phyloP scores from a whole-genome alignment of 2,888 invertebrate species.

The Lepidocyrtinus sp. region DNA sequence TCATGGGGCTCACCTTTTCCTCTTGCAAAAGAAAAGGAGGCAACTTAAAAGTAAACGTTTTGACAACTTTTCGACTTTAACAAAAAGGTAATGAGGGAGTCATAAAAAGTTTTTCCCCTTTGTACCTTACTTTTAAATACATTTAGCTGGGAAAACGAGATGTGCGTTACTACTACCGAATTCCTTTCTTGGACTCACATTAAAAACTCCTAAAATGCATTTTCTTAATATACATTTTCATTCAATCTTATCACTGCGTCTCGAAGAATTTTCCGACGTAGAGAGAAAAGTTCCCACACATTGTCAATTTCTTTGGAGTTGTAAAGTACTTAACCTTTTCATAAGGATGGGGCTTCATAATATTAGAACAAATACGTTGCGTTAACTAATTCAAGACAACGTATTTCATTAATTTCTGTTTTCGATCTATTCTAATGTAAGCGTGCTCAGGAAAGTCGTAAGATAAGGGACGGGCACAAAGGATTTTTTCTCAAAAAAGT shows the following conservation, averaged over 20 bases:
- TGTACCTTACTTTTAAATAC: constrained; percentile 9
- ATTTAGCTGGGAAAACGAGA: background rate
- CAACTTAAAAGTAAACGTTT: constrained; percentile 28
- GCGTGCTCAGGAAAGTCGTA: background rate
- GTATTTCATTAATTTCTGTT: too few species aligned
- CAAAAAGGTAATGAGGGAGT: constrained; percentile 66
- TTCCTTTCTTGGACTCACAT: background rate
- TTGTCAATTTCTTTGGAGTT: too few species aligned
- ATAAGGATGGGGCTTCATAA: too few species aligned
- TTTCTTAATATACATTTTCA: background rate
- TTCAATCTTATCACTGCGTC: constrained; percentile 3
- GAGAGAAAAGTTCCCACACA: constrained; percentile 67
- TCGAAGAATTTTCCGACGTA: too few species aligned
- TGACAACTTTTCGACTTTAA: constrained; percentile 47
- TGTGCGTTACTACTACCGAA: background rate
- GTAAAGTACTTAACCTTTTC: too few species aligned
- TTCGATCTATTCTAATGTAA: too few species aligned
- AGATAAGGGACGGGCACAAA: background rate
- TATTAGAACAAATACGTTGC: too few species aligned
- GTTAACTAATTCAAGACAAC: too few species aligned
- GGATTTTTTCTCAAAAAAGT: too few species aligned
- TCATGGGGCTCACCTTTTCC: constrained; percentile 17
- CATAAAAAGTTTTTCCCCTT: constrained; percentile 66
- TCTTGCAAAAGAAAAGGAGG: background rate
- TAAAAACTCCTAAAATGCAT: background rate